Conservation (phyloP, 2,888 invertebrate genomes). For the Caenorhabditis sp. region DNA sequence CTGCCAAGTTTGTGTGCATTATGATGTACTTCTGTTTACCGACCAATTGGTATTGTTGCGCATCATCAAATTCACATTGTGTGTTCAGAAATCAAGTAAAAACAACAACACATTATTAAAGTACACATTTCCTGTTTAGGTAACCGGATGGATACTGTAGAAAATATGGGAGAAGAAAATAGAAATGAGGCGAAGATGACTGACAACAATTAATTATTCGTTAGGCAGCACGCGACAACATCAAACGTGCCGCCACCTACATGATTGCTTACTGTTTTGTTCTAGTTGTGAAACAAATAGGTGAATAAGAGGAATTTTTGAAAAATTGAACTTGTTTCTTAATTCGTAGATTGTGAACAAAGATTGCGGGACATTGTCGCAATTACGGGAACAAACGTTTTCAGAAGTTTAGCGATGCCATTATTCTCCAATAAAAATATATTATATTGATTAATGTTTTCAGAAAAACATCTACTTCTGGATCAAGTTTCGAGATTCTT, state of each 20-base stretch:
- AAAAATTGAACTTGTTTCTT: not conserved
- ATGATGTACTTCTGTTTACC: conserved; percentile 37
- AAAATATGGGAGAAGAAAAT: not conserved
- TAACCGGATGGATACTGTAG: not conserved
- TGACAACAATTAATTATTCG: conserved; percentile 15
- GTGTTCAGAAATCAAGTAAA: not conserved
- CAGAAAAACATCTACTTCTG: no score
- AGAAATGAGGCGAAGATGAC: conserved; percentile 17
- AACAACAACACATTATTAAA: not conserved
- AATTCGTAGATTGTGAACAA: not conserved
- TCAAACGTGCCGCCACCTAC: conserved; percentile 42
- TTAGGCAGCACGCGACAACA: conserved; percentile 38
- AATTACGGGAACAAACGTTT: no score
- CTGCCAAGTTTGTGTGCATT: conserved; percentile 29
- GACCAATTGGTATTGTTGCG: conserved; percentile 45
- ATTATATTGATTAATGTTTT: no score
- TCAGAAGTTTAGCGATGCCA: no score
- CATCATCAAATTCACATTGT: not conserved
- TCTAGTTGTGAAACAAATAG: conserved; percentile 20
- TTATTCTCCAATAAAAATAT: no score
- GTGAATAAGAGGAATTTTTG: not conserved
- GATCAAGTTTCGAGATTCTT: no score
- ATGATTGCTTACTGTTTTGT: conserved; percentile 44
- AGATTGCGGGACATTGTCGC: not conserved
- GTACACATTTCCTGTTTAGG: not conserved